Evolutionary conservation across 1,140 invertebrate species (phyloP).

Genomic region (Homalodisca vitripennis): DNA sequence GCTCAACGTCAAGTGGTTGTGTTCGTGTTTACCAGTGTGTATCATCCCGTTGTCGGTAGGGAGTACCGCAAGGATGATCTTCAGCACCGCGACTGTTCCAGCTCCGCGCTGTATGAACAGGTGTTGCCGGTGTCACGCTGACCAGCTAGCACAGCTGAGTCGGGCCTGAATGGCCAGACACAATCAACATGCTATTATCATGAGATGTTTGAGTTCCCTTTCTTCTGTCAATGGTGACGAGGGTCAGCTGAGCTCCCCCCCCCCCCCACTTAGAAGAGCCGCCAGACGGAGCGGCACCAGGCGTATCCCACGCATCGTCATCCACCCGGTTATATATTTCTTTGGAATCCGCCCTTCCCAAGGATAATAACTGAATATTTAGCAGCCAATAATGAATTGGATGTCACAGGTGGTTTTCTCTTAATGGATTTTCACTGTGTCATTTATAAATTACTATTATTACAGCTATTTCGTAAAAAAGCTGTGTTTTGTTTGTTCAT

Average conservation of each 20-base stretch:
- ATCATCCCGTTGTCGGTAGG: too few species aligned
- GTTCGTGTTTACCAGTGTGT: background rate
- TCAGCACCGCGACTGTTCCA: too few species aligned
- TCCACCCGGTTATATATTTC: background rate
- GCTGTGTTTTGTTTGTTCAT: too few species aligned
- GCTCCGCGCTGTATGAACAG: background rate
- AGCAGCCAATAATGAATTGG: constrained; percentile 1
- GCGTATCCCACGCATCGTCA: constrained; percentile 12
- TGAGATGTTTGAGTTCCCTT: constrained; percentile 24
- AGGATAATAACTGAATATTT: constrained; percentile 26
- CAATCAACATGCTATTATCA: constrained; percentile 26
- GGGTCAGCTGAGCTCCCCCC: background rate
- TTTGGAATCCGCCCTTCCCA: constrained; percentile 12
- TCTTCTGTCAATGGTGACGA: constrained; percentile 18
- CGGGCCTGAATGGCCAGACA: constrained; percentile 12
- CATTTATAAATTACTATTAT: too few species aligned
- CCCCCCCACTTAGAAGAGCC: constrained; percentile 1
- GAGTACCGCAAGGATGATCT: too few species aligned
- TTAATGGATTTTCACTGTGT: background rate
- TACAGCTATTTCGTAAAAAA: too few species aligned
- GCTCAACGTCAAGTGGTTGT: too few species aligned
- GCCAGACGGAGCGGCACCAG: constrained; percentile 15
- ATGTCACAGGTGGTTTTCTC: constrained; percentile 5
- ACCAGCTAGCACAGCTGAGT: background rate
- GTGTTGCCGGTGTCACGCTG: background rate